A percentile compares a stretch with the other conserved stretches of the same genome.
Conservation (phyloP, 2,797 vertebrate species). For the Craterocephalus amniculus region DNA sequence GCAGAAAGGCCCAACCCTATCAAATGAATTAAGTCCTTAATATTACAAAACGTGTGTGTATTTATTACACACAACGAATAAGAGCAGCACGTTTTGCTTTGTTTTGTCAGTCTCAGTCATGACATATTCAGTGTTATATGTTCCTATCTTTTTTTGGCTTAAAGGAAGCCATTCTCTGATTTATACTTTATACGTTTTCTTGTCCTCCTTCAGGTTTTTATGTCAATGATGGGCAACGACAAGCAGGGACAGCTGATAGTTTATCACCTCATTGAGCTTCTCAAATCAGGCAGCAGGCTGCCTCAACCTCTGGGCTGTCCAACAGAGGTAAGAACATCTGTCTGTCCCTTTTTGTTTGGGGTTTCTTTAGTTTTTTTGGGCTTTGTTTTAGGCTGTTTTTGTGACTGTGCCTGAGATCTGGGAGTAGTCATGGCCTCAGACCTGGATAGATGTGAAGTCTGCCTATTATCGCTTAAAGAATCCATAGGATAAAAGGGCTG, state of each 20-base stretch:
- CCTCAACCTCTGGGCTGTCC: conserved; percentile 91
- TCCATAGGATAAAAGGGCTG: too few species aligned
- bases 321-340: conserved; percentile 81
- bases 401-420: neutral
- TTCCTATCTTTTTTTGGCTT: neutral
- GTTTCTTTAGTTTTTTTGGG: too few species aligned
- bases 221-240: conserved; percentile 97
- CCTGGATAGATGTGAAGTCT: neutral
- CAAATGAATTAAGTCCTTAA: neutral
- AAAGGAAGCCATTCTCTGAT: neutral
- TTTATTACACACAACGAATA: neutral
- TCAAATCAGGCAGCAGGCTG: conserved; percentile 89
- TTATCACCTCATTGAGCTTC: conserved; percentile 93
- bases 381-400: neutral
- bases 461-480: too few species aligned
- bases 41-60: too few species aligned
- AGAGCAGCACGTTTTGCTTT: neutral
- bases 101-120: neutral
- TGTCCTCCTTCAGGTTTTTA: conserved; percentile 87
- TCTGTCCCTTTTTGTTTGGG: neutral
- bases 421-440: too few species aligned
- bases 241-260: conserved; percentile 96
- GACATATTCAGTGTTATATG: neutral
- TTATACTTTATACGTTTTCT: neutral
- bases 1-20: neutral